Percentiles rank a stretch among this genome's conserved stretches.
These are phyloP conservation scores for Pygocentrus nattereri DNA, from an alignment of 2,797 vertebrate genomes.

Conservation along the genomic window DNA sequence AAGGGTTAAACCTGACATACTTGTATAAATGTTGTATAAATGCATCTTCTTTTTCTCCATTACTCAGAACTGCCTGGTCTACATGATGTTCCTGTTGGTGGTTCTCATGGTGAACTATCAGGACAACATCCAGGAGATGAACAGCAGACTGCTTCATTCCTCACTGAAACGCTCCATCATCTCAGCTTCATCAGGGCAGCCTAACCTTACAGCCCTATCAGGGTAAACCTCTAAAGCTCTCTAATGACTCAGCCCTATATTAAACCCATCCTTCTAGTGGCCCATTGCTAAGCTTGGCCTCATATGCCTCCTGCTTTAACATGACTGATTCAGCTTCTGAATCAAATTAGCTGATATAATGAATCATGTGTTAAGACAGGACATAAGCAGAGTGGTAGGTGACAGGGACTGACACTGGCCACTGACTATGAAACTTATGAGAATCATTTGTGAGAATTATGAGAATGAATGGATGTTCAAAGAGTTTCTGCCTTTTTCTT, in stretches of 20 bases:
- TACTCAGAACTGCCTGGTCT: constrained; percentile 74
- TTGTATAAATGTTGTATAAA: not conserved
- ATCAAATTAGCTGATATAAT: not conserved
- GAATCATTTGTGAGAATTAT: not conserved
- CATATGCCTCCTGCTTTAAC: not conserved
- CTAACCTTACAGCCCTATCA: constrained; percentile 70
- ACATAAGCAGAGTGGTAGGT: not conserved
- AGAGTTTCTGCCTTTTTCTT: not conserved
- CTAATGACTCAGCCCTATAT: not conserved
- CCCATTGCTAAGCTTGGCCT: not conserved
- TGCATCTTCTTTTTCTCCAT: constrained; percentile 16
- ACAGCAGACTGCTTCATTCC: constrained; percentile 71
- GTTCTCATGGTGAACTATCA: constrained; percentile 84
- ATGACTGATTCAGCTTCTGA: not conserved
- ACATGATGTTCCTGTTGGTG: constrained; percentile 80
- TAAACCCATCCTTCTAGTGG: not conserved
- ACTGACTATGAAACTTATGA: not conserved
- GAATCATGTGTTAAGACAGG: not conserved
- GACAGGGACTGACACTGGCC: not conserved
- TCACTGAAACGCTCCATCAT: constrained; percentile 67
- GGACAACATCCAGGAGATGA: constrained; percentile 70
- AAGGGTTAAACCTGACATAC: no score
- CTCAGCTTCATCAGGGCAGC: constrained; percentile 51
- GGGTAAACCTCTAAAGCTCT: constrained; percentile 64
- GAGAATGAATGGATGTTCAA: not conserved